These are phyloP conservation scores for Drosophila punjabiensis DNA, from an alignment of 1,140 invertebrate genomes.

Conservation along the genomic window DNA sequence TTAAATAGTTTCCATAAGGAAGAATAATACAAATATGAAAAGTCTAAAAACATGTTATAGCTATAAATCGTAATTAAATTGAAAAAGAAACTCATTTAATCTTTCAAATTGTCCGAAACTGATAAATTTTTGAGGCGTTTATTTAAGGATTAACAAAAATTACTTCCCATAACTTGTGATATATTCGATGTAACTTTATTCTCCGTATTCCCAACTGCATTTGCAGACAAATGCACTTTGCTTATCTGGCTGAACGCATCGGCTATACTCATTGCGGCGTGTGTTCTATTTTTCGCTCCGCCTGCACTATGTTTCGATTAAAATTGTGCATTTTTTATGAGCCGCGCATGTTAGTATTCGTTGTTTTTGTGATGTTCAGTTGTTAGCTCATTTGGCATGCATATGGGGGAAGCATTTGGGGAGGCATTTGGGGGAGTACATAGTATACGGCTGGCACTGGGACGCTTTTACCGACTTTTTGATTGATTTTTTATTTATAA, in stretches of 20 bases:
- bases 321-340: constrained; percentile 82
- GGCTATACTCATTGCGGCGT: constrained; percentile 40
- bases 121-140: background rate
- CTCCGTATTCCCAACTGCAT: constrained; percentile 5
- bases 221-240: constrained; percentile 33
- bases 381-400: constrained; percentile 64
- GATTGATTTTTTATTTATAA: constrained; percentile 82
- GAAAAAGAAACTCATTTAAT: background rate
- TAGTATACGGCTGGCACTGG: background rate
- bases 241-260: constrained; percentile 58
- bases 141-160: background rate
- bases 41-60: too few relatives aligned
- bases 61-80: background rate
- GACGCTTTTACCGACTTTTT: constrained; percentile 53
- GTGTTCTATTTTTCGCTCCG: constrained; percentile 68
- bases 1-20: too few relatives aligned
- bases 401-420: constrained; percentile 40
- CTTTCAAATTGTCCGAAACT: background rate
- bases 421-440: background rate
- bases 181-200: constrained; percentile 2
- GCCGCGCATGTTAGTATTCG: constrained; percentile 41
- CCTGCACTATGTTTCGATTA: constrained; percentile 81
- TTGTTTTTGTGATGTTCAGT: constrained; percentile 33
- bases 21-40: too few relatives aligned
- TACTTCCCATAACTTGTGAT: background rate